Percentiles rank a stretch among this genome's conserved stretches.
Conservation (phyloP, 2,888 invertebrate species). For the Xestoiulus laeticollis region DNA sequence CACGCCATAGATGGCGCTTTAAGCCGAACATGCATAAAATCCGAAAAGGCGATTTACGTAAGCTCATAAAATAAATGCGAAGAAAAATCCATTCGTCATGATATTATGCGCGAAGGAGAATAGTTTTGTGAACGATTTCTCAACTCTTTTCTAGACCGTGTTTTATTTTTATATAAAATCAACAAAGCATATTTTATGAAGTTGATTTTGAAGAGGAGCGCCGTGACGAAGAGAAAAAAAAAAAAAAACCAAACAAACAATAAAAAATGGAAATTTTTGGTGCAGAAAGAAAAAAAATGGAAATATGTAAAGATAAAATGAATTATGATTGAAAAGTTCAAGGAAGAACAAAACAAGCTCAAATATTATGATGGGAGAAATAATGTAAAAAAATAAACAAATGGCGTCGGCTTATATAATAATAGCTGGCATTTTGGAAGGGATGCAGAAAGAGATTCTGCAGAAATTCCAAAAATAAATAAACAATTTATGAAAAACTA, state of each 20-base stretch:
- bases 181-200: constrained; percentile 29
- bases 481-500: constrained; percentile 24
- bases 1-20: constrained; percentile 36
- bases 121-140: constrained; percentile 8
- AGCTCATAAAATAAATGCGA: constrained; percentile 21
- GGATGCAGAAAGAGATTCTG: constrained; percentile 7
- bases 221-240: constrained; percentile 14
- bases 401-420: constrained; percentile 33
- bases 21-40: not conserved
- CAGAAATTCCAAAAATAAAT: constrained; percentile 23
- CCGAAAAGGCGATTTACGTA: constrained; percentile 35
- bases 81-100: constrained; percentile 40
- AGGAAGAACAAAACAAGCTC: constrained; percentile 41
- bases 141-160: constrained; percentile 17
- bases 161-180: constrained; percentile 34
- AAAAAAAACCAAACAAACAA: constrained; percentile 16
- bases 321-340: constrained; percentile 41
- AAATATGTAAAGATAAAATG: constrained; percentile 33
- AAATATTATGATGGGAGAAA: not conserved
- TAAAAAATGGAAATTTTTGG: constrained; percentile 21
- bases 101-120: constrained; percentile 14
- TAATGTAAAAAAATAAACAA: constrained; percentile 30
- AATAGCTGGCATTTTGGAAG: constrained; percentile 30
- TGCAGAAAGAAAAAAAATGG: constrained; percentile 6
- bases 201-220: constrained; percentile 5